Evolutionary conservation across 2,888 invertebrate species (phyloP).

Genomic region (Liopterus haemorrhoidalis): DNA sequence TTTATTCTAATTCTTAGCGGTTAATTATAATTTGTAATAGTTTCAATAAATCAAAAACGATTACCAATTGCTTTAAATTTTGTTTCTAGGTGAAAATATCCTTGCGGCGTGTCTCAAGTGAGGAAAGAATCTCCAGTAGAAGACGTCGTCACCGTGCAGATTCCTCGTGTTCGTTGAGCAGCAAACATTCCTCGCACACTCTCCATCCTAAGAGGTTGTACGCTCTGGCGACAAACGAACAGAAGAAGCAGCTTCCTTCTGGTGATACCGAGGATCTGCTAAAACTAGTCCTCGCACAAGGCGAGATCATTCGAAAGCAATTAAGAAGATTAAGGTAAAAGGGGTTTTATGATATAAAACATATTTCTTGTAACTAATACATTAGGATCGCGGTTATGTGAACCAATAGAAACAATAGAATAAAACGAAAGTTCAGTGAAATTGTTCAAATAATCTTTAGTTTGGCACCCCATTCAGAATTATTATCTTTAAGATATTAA

Average conservation of each 20-base stretch:
- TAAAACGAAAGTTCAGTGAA: too few relatives aligned
- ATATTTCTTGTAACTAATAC: too few relatives aligned
- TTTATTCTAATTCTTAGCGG: too few relatives aligned
- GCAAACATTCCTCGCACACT: slow-evolving; percentile 42
- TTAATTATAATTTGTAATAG: too few relatives aligned
- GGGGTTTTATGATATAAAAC: too few relatives aligned
- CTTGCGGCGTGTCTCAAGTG: slow-evolving; percentile 34
- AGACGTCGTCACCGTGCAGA: slow-evolving; percentile 42
- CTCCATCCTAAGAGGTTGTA: slow-evolving; percentile 46
- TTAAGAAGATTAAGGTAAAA: slow-evolving; percentile 43
- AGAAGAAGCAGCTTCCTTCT: slow-evolving; percentile 34
- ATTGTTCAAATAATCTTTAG: too few relatives aligned
- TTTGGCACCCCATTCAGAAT: too few relatives aligned
- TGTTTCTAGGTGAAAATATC: slow-evolving; percentile 46
- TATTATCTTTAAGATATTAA: too few relatives aligned
- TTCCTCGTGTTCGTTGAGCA: slow-evolving; percentile 40
- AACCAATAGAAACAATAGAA: too few relatives aligned
- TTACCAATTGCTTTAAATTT: too few relatives aligned
- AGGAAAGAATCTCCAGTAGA: slow-evolving; percentile 38
- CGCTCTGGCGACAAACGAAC: slow-evolving; percentile 43
- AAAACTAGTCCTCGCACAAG: slow-evolving; percentile 55
- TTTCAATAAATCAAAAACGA: too few relatives aligned
- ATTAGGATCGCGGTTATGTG: too few relatives aligned
- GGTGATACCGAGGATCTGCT: slow-evolving; percentile 48
- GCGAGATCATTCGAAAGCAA: slow-evolving; percentile 52